phyloP scores from a whole-genome alignment of 2,888 invertebrate genomes.

The Troglohyphantes excavatus region DNA sequence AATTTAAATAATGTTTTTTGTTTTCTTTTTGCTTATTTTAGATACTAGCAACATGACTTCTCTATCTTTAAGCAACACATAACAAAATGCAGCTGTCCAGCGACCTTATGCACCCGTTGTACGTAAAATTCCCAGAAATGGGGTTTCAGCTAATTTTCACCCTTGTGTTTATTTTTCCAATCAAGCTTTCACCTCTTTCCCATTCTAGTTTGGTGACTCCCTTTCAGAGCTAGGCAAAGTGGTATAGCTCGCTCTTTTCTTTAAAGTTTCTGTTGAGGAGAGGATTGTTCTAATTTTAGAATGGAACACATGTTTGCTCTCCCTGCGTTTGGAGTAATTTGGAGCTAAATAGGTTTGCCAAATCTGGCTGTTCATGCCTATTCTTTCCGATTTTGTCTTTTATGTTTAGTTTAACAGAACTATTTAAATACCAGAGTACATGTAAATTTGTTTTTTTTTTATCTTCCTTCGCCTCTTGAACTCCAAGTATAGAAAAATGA shows the following conservation, averaged over 20 bases:
- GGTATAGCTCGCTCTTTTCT: background rate
- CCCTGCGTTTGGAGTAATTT: background rate
- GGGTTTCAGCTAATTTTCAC: background rate
- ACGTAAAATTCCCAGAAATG: background rate
- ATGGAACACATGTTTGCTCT: constrained; percentile 73
- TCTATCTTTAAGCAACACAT: too few species aligned
- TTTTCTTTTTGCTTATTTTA: too few species aligned
- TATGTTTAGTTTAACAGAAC: background rate
- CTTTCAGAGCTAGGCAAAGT: background rate
- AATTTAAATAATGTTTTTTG: too few species aligned
- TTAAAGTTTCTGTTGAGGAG: constrained; percentile 33
- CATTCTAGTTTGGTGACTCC: too few species aligned
- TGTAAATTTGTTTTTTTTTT: too few species aligned
- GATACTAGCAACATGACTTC: too few species aligned
- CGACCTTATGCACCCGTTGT: too few species aligned
- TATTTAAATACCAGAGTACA: too few species aligned
- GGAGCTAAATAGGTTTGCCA: constrained; percentile 57
- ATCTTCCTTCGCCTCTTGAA: too few species aligned
- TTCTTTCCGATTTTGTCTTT: background rate
- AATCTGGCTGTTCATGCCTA: constrained; percentile 61
- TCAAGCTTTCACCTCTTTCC: too few species aligned
- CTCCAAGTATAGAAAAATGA: too few species aligned
- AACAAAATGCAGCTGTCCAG: too few species aligned
- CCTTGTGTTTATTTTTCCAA: background rate
- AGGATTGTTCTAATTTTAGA: constrained; percentile 74